Evolutionary conservation across 1,140 invertebrate genomes (phyloP), one percentile per base, ranked within the genome.

Genomic region (Melitaea cinxia): DNA sequence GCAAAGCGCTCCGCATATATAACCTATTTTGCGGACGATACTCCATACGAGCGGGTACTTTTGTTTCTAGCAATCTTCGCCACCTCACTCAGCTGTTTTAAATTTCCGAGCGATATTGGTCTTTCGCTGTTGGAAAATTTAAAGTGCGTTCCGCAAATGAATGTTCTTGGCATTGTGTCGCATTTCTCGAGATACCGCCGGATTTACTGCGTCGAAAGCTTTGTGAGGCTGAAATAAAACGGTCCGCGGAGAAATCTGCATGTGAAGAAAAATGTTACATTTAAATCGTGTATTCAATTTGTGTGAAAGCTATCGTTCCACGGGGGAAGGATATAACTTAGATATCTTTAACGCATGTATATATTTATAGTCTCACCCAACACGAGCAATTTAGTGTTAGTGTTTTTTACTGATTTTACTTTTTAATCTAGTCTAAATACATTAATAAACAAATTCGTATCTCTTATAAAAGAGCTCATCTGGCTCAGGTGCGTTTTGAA

Each of bases 251-350:
- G 85, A 88, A 88, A 88, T 85, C 76, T 78, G 82, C 78, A 80
- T 79, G 80, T 81, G 81, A 83, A 85, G 82, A 79, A 79, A 79
- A 80, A 83, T 69, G 75, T 72, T 84, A 79, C 80, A 88, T 85
- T 85, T 88, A 86, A 85, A 83, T 83, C 78, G 75, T 85, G 77
- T 85, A 80, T 86, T 84, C 83, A 85, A 83, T 83, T 83, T 85
- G 75, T 72, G 77, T 79, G 77, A 82, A 73, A 82, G 81, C 75
- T 78, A 80, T 79, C 73, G 76, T 65, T 49, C 56, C 56, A 9
- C 66, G 42, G 56, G 45, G 56, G 71, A 65, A 21, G 49, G 66
- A 69, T 55, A 61, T 45, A 47, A 30, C 33, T 62, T 61, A 21
- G 23, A 14, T 64, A 4, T 47, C 10, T 47, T 47, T 47, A 10